Conservation (phyloP, 2,888 invertebrate species). For the Pteria penguin region DNA sequence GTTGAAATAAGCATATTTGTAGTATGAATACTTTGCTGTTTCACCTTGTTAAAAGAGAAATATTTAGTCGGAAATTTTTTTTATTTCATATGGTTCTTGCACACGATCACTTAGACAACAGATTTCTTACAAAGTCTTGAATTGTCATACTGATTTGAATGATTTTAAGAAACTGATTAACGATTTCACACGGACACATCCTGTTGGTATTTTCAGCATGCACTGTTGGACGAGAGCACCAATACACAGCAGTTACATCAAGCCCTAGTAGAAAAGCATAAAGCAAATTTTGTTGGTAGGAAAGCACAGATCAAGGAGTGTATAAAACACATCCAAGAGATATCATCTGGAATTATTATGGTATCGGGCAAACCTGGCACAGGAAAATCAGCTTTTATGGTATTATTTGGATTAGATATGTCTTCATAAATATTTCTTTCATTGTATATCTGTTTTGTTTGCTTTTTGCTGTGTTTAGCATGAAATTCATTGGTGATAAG, state of each 20-base stretch:
- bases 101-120: too few species aligned
- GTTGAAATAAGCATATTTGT: too few species aligned
- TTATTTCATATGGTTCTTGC: too few species aligned
- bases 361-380: slow-evolving; percentile 78
- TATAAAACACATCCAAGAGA: slow-evolving; percentile 59
- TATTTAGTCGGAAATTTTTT: too few species aligned
- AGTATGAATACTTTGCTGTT: too few species aligned
- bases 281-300: slow-evolving; percentile 71
- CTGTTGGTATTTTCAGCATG: slow-evolving; percentile 56
- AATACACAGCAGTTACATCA: slow-evolving; percentile 71
- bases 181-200: neutral
- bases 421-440: too few species aligned
- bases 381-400: slow-evolving; percentile 79
- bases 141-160: neutral
- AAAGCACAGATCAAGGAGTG: slow-evolving; percentile 66
- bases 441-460: too few species aligned
- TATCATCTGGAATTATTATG: slow-evolving; percentile 66
- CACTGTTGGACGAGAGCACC: slow-evolving; percentile 68
- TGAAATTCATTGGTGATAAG: too few species aligned
- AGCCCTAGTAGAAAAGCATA: slow-evolving; percentile 64
- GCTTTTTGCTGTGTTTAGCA: too few species aligned
- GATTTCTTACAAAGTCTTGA: neutral
- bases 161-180: neutral
- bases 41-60: too few species aligned
- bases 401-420: too few species aligned